Evolutionary conservation across 53 echinoderm and acorn worm genomes (phyloP).

Genomic region (Arbacia lixula): DNA sequence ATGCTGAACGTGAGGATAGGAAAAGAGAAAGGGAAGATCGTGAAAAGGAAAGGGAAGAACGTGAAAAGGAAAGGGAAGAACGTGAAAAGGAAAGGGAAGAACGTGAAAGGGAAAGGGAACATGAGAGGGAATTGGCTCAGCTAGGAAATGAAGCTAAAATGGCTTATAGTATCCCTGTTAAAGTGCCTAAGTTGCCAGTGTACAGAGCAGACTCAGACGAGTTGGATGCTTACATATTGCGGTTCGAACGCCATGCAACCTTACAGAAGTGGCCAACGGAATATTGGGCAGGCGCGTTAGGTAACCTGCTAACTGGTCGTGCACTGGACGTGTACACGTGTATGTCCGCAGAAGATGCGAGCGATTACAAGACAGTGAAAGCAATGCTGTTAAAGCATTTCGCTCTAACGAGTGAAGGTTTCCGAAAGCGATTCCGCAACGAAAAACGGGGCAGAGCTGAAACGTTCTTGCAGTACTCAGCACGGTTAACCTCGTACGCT

Average conservation of each 20-base stretch:
- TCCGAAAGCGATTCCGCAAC: slow-evolving; percentile 23
- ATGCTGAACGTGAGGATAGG: no score
- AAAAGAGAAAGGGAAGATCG: no score
- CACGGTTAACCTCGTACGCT: slow-evolving; percentile 22
- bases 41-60: no score
- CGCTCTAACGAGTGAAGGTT: slow-evolving; percentile 42
- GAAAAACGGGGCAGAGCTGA: slow-evolving; percentile 7
- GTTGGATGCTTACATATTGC: slow-evolving; percentile 24
- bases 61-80: no score
- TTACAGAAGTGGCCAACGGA: slow-evolving; percentile 22
- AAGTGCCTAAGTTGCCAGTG: slow-evolving; percentile 22
- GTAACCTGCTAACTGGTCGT: slow-evolving; percentile 19
- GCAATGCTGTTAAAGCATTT: slow-evolving; percentile 27
- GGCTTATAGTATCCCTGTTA: neutral
- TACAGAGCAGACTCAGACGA: slow-evolving; percentile 35
- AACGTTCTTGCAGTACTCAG: slow-evolving; percentile 16
- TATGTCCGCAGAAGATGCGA: slow-evolving; percentile 29
- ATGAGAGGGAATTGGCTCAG: slow-evolving; percentile 29
- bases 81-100: slow-evolving; percentile 13
- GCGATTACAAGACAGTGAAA: slow-evolving; percentile 21
- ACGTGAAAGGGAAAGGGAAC: slow-evolving; percentile 43
- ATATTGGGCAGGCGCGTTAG: slow-evolving; percentile 39
- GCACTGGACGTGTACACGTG: slow-evolving; percentile 27
- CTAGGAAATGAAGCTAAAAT: neutral
- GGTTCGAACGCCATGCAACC: slow-evolving; percentile 38